Evolutionary conservation across 2,888 invertebrate species (phyloP).

Genomic region (Dichetophora obliterata): DNA sequence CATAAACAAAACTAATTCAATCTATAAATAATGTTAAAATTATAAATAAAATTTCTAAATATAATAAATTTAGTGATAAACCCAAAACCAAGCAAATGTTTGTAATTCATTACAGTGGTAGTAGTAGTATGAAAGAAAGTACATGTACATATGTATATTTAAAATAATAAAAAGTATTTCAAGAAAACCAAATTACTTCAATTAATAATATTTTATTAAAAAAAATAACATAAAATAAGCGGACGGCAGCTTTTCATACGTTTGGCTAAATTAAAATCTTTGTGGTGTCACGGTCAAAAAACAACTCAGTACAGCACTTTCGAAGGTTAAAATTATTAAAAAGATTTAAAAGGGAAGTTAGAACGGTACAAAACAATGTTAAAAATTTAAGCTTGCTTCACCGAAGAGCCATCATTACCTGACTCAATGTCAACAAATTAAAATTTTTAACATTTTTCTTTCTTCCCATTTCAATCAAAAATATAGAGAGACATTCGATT

Average conservation of each 20-base stretch:
- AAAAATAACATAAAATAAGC: neutral
- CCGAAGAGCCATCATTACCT: too few relatives aligned
- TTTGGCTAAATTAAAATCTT: neutral
- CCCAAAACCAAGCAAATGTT: neutral
- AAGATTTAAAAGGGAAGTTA: too few relatives aligned
- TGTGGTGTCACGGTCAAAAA: neutral
- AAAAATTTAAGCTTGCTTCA: too few relatives aligned
- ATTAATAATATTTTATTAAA: neutral
- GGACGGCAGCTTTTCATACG: constrained; percentile 21
- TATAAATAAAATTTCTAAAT: neutral
- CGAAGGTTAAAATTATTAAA: too few relatives aligned
- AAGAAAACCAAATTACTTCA: constrained; percentile 4
- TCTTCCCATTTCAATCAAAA: neutral
- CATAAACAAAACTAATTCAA: neutral
- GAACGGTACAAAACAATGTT: too few relatives aligned
- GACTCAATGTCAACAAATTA: neutral
- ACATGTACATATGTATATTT: constrained; percentile 3
- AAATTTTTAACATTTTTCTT: neutral
- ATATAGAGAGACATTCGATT: neutral
- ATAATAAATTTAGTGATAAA: neutral
- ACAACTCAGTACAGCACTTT: too few relatives aligned
- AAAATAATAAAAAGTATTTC: neutral
- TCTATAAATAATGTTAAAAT: neutral
- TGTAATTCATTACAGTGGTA: neutral
- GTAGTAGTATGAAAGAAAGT: neutral